Base-by-base conservation (phyloP, 1,140 invertebrate genomes). In the Eubasilissa regina region DNA sequence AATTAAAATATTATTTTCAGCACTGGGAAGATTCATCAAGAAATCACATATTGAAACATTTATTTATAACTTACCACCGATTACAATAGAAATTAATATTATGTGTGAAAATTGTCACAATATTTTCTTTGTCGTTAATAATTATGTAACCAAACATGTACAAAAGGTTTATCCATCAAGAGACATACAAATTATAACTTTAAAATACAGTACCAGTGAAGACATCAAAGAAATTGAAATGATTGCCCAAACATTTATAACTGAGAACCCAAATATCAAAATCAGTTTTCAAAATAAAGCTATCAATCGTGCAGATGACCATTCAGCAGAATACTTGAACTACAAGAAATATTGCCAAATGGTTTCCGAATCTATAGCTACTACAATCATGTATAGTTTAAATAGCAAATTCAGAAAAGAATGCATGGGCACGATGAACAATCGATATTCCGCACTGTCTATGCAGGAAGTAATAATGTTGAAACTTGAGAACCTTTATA, bases 351-450 rank as follows among this genome's bases (percentile, higher is more conserved):
- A 78, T 55, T 77, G 75, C 53, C 60, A 78, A 72, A 72, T 47
- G 35, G 45, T 83, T 25, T 58, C 79, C 13, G 72, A 83, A 73
- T 80, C 81, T 0, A 73, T 83, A 45, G 58, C 73, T 7, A 66
- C 43, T 43, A 77, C 74, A 25, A 74, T 83, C 10, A 48, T 17
- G 7, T 77, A 80, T 13, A 83, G 81, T 66, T 51, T 80, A 17
- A 79, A 79, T 56, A 12, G 21, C 12, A 45, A 80, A 7, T 83
- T 80, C 51, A 75, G 79, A 19, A 73, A 77, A n/a, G 60, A 43
- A 73, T 83, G 81, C 47, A 47, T 66, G 35, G 43, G 17, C n/a
- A 21, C 77, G n/a, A 15, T 77, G 13, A 62, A 80, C 56, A 17
- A 19, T 47, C 51, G 60, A 19, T 17, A 53, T 47, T 48, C 47